Percentiles rank a stretch among this genome's conserved stretches.
Conservation (phyloP, 2,113 vertebrate species). For the Tyto alba region DNA sequence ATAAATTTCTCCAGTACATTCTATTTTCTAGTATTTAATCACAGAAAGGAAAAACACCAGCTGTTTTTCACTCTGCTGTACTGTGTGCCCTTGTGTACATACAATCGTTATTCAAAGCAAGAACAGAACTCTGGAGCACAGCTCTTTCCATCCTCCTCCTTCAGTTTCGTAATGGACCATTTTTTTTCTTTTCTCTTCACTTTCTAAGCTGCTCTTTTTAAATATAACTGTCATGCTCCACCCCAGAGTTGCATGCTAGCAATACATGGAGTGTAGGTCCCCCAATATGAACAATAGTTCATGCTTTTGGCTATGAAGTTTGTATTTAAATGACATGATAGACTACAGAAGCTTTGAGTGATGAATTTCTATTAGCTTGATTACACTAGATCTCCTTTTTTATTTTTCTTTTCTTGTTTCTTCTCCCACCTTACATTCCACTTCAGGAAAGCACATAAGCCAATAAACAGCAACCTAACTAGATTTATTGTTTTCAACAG, state of each 20-base stretch:
- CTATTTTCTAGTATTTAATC: neutral
- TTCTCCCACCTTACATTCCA: neutral
- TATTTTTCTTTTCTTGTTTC: fast-evolving
- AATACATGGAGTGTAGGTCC: neutral
- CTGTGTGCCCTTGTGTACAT: neutral
- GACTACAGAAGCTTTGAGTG: neutral
- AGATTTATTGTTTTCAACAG: neutral
- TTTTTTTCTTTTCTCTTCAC: neutral
- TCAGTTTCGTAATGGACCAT: neutral
- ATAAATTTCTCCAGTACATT: neutral
- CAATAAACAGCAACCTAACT: neutral
- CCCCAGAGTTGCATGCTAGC: neutral
- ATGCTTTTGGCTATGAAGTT: neutral
- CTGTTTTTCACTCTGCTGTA: neutral
- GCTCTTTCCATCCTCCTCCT: neutral
- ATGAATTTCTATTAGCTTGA: neutral
- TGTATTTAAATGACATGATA: neutral
- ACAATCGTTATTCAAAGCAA: neutral
- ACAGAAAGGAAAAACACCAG: neutral
- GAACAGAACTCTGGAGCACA: neutral
- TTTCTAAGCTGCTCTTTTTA: neutral
- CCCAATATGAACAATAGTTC: neutral
- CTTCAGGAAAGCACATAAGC: neutral
- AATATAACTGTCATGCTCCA: neutral
- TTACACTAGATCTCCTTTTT: neutral